Evolutionary conservation across 2,888 invertebrate genomes (phyloP).

Genomic region (Tuberolachnus salignus): DNA sequence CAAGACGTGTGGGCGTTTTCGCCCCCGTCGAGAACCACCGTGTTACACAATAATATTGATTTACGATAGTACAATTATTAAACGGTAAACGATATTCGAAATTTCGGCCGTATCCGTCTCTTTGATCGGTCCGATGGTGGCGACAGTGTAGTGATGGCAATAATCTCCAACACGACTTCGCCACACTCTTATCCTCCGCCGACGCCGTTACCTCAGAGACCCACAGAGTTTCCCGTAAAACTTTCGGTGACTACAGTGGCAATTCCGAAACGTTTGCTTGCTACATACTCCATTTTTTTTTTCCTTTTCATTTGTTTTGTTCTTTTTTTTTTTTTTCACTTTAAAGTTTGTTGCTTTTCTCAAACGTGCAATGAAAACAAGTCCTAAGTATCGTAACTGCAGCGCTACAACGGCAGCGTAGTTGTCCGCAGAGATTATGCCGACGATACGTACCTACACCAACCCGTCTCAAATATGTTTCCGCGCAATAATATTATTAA

Average conservation of each 20-base stretch:
- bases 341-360: constrained; percentile 17
- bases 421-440: background rate
- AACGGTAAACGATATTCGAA: too few relatives aligned
- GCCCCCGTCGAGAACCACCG: too few relatives aligned
- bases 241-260: constrained; percentile 24
- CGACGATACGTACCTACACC: background rate
- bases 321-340: background rate
- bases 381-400: background rate
- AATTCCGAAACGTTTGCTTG: constrained; percentile 34
- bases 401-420: background rate
- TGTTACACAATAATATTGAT: too few relatives aligned
- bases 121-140: too few relatives aligned
- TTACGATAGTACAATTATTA: too few relatives aligned
- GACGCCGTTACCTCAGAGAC: constrained; percentile 14
- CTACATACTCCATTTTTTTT: constrained; percentile 6
- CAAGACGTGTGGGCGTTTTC: too few relatives aligned
- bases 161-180: too few relatives aligned
- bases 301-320: too few relatives aligned
- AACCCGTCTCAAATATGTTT: constrained; percentile 21
- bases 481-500: background rate
- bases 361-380: constrained; percentile 10
- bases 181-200: background rate
- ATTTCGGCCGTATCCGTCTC: too few relatives aligned
- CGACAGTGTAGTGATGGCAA: too few relatives aligned
- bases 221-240: constrained; percentile 39